phyloP scores from a whole-genome alignment of 2,113 vertebrate species.

The Chionis minor region DNA sequence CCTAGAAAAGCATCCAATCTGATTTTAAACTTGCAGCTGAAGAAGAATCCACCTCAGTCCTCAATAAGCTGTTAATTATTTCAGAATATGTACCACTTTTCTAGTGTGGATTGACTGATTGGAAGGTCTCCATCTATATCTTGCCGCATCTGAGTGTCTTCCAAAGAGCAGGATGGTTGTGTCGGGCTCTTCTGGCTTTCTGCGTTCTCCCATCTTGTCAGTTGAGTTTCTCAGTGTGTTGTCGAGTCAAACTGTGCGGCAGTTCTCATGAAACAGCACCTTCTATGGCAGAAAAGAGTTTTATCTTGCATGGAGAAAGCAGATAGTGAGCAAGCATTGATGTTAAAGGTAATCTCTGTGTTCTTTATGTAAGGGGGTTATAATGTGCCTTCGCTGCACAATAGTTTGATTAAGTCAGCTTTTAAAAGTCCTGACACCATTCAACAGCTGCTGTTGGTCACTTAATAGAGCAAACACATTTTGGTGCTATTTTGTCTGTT shows the following conservation, averaged over 20 bases:
- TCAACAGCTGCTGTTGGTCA: neutral
- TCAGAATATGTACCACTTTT: neutral
- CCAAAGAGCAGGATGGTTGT: neutral
- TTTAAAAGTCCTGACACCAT: neutral
- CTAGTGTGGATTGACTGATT: neutral
- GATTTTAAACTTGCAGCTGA: neutral
- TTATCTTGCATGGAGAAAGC: neutral
- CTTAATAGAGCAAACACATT: neutral
- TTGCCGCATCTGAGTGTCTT: neutral
- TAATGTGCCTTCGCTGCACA: neutral
- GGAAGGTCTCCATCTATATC: neutral
- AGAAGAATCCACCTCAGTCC: neutral
- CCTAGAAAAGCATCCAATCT: neutral
- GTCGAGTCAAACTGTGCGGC: neutral
- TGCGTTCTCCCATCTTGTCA: neutral
- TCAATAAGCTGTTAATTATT: neutral
- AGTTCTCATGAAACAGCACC: neutral
- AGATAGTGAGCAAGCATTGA: neutral
- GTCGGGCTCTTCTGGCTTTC: neutral
- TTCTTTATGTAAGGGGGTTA: neutral
- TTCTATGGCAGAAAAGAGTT: neutral
- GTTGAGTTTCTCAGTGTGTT: neutral
- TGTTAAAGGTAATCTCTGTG: neutral
- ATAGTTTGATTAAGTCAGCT: neutral
- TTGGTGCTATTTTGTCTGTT: slow-evolving; percentile 42